Evolutionary conservation across 1,140 invertebrate genomes (phyloP), one percentile per base, ranked within the genome.

Genomic region (Bombus picipes): DNA sequence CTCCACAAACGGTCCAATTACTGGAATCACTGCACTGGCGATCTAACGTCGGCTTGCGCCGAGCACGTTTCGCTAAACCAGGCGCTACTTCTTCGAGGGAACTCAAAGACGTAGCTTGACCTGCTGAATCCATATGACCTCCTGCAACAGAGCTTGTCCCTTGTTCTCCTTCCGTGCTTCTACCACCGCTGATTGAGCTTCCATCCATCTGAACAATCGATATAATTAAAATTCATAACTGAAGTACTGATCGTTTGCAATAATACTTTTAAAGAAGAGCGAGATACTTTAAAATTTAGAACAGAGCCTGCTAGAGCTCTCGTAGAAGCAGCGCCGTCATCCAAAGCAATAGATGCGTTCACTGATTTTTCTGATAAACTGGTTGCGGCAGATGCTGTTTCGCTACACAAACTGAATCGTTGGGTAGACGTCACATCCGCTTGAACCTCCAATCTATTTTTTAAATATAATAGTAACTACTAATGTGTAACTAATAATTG

Each of bases 291-390:
- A 91, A 97, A 97, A 89, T 97, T 97, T 34, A 97, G 94, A 87
- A 98, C 96, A 28, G 97, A 98, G 15, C 98, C 98, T 71, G 97
- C 97, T 68, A 98, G 94, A 43, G 97, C 97, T 88, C 97, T 96
- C 0, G 97, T 97, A 39, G 97, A 98, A 13, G 97, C 96, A 12
- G 96, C 96, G 32, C 97, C 96, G 93, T 97, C 97, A 91, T 97
- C 97, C 65, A 93, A 82, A 71, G 96, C 96, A 66, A 97, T 95
- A 59, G 96, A 97, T 62, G 96, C 95, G 75, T 96, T 97, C 13
- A 96, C 96, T 12, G 97, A 97, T 89, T 97, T 96, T 91, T 97
- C 97, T 32, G 96, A 97, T 0, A 97, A 92, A 91, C 96, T 97
- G 34, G 97, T 96, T 28, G 97, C 96, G 34, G 96, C 97, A 12